Base-by-base conservation (phyloP, 2,888 invertebrate species). In the Pachymerium ferrugineum region DNA sequence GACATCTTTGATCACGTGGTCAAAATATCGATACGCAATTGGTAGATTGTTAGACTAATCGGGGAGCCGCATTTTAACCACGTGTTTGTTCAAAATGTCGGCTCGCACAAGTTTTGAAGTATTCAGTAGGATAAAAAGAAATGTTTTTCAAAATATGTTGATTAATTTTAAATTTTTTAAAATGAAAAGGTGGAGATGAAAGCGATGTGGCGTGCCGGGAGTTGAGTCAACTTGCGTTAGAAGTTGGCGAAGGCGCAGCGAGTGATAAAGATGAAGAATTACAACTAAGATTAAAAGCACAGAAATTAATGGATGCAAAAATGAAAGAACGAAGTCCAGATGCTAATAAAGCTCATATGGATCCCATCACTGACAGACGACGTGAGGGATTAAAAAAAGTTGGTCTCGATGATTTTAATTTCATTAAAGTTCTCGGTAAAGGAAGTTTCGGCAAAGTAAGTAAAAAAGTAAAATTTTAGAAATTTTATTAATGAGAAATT, bases 391-490 rank as follows among this genome's bases (percentile, higher is more conserved):
- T 79, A 76, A 81, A 81, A 77, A 90, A 90, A 83, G 87, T 91
- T 78, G 87, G 89, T 76, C 86, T 94, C 77, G 88, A 90, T 74
- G 96, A 98, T 86, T 99, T 98, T 85, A 89, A 89, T 82, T 98
- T 99, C 85, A 94, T 98, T 82, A 99, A 99, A 87, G 98, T 99
- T 79, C 87, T 99, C 76, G 98, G 98, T 77, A 99, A 99, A 85
- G 98, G 98, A 73, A 97, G 97, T 81, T 99, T 99, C 84, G 98
- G 98, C 75, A 99, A 87, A 82, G 85, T 85, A 68, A 72, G 54
- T 6, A 12, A 6, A 54, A 6, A 5, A 33, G 6, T 33, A 33
- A 12, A 8, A 12, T 33, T 33, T 12, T 33, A 33, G 33, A 8
- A 12, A 33, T 6, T 33, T 6, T 33, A 33, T 33, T 33, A 33